Conservation (phyloP, 2,888 invertebrate species). For the Augochlorella aurata region DNA sequence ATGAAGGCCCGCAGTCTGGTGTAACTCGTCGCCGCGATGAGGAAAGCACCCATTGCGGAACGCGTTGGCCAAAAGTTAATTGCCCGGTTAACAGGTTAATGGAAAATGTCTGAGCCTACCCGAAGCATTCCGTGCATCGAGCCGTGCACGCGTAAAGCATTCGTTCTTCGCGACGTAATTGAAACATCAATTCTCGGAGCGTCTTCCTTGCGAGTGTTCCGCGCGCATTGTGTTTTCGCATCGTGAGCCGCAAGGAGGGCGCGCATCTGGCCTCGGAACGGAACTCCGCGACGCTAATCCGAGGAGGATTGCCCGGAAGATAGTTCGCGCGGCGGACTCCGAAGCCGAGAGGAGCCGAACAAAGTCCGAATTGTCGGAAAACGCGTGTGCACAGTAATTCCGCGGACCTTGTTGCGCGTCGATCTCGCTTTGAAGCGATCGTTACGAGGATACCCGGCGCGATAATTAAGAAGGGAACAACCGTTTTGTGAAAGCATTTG, state of each 20-base stretch:
- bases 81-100: too few relatives aligned
- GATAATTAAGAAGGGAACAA: not conserved
- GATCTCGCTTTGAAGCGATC: not conserved
- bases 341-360: not conserved
- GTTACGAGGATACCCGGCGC: not conserved
- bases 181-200: slow-evolving; percentile 3
- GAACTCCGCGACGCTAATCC: slow-evolving; percentile 1
- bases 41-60: too few relatives aligned
- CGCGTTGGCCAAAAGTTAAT: too few relatives aligned
- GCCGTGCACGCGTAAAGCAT: not conserved
- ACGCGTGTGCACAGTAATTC: not conserved
- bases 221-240: not conserved
- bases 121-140: too few relatives aligned
- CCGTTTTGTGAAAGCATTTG: not conserved
- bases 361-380: not conserved
- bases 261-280: not conserved
- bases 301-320: not conserved
- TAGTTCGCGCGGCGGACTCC: not conserved
- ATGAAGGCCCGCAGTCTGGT: too few relatives aligned
- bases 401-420: not conserved
- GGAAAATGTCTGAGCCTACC: too few relatives aligned
- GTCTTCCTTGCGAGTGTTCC: not conserved
- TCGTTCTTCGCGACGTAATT: not conserved
- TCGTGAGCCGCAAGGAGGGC: not conserved
- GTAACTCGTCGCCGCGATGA: too few relatives aligned